These are phyloP conservation scores for Lycopodina hypogea DNA, from an alignment of 37 sponge, comb jelly and placozoan species.

Conservation along the genomic window DNA sequence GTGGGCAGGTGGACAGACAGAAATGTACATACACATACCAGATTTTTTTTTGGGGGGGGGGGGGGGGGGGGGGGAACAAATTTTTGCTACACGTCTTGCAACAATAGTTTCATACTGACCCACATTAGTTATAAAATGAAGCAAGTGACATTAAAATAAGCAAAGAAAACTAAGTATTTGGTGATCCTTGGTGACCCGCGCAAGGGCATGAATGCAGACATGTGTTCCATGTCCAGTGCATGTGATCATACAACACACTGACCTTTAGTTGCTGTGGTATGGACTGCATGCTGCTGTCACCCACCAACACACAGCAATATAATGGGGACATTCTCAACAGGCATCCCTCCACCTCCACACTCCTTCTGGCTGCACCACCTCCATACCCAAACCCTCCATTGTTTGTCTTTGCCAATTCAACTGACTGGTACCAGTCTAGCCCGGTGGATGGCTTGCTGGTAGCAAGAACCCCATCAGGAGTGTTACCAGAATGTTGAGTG, in stretches of 20 bases:
- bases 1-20: no score
- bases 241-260: not conserved
- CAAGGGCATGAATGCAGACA: no score
- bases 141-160: no score
- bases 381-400: conserved; percentile 16
- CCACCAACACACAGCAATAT: conserved; percentile 49
- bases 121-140: no score
- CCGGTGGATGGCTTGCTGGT: conserved; percentile 3
- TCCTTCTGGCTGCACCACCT: not conserved
- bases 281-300: not conserved
- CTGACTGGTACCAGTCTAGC: conserved; percentile 47
- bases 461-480: not conserved
- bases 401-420: not conserved
- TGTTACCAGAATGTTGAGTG: not conserved
- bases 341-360: conserved; percentile 27
- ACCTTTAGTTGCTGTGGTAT: conserved; percentile 42
- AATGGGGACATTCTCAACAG: conserved; percentile 6
- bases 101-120: no score
- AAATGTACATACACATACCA: no score
- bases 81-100: no score
- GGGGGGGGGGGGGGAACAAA: no score
- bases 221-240: no score
- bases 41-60: no score
- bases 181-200: no score
- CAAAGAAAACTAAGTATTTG: no score